phyloP scores from a whole-genome alignment of 2,113 vertebrate species.

The Sebastes fasciatus region DNA sequence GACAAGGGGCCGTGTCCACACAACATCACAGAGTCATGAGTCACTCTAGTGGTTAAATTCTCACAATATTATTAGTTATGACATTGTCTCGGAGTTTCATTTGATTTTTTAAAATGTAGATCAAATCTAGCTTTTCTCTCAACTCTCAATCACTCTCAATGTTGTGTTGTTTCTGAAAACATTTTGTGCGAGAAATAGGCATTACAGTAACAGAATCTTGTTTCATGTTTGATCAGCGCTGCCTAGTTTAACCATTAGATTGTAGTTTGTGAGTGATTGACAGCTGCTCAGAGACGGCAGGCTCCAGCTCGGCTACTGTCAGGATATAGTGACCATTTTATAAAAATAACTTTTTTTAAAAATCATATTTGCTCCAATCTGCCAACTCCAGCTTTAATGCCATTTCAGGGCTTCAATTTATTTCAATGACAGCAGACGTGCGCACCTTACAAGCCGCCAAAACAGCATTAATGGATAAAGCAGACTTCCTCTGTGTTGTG shows the following conservation, averaged over 20 bases:
- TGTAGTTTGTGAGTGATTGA: no score
- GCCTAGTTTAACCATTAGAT: no score
- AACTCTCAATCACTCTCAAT: no score
- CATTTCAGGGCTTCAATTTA: slow-evolving; percentile 2
- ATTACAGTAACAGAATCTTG: no score
- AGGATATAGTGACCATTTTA: no score
- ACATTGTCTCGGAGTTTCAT: background rate
- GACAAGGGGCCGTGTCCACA: background rate
- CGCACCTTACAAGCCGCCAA: slow-evolving; percentile 11
- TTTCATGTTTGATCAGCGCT: no score
- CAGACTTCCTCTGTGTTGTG: background rate
- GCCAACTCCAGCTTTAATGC: background rate
- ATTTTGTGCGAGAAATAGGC: no score
- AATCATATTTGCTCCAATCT: no score
- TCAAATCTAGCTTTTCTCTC: slow-evolving; percentile 1
- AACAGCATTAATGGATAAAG: slow-evolving; percentile 43
- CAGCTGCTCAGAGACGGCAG: no score
- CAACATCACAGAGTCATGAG: background rate
- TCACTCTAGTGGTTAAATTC: background rate
- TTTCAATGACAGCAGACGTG: slow-evolving; percentile 16
- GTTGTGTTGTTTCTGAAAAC: no score
- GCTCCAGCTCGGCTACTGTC: no score
- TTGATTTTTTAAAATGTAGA: background rate
- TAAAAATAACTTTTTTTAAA: no score
- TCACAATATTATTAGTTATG: background rate